Evolutionary conservation across 2,113 vertebrate species (phyloP).

Genomic region (Tichodroma muraria): DNA sequence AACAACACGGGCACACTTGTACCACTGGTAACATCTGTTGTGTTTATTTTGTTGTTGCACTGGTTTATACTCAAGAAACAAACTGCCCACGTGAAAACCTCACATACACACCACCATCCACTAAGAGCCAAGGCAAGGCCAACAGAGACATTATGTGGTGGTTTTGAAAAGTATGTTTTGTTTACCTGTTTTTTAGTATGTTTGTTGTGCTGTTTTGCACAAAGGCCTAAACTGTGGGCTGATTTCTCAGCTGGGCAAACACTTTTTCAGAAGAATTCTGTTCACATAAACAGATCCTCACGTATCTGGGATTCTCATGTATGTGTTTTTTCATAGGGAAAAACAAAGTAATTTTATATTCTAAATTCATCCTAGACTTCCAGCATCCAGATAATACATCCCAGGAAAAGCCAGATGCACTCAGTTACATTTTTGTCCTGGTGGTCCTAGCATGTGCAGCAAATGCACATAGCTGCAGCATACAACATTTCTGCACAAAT

Average conservation of each 20-base stretch:
- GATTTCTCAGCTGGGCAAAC: background rate
- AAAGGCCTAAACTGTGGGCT: background rate
- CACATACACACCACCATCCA: background rate
- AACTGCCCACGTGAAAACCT: background rate
- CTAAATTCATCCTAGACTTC: background rate
- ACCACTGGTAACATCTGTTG: background rate
- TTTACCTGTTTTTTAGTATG: background rate
- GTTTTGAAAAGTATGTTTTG: background rate
- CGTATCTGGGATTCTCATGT: rapidly evolving
- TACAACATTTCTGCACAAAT: background rate
- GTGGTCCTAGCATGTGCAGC: background rate
- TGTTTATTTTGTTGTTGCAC: no score
- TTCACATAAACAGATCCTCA: background rate
- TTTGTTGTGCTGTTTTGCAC: background rate
- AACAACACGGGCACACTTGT: background rate
- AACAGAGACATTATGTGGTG: background rate
- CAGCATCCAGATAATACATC: background rate
- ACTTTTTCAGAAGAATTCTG: background rate
- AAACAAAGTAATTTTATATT: background rate
- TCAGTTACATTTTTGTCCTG: background rate
- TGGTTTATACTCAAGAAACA: background rate
- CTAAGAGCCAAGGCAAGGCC: background rate
- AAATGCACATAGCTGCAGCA: background rate
- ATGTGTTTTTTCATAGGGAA: background rate
- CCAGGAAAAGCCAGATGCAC: background rate